Evolutionary conservation across 2,113 vertebrate genomes (phyloP), one percentile per base, ranked within the genome.

Genomic region (Sterrhoptilus dennistouni): DNA sequence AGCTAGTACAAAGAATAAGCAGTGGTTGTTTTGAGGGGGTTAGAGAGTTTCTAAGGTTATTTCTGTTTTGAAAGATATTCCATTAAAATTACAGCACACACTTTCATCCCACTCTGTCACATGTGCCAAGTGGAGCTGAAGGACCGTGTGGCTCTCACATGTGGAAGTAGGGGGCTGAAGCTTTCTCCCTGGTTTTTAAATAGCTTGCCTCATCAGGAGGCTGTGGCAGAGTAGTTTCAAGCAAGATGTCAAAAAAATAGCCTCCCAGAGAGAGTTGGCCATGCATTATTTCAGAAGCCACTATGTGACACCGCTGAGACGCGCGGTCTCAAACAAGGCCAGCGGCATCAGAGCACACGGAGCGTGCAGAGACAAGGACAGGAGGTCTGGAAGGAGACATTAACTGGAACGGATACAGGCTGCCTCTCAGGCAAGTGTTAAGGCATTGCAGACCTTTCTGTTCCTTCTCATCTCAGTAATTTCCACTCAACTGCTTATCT

Each of bases 281-380:
- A 9, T 14, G 70, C 60, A 28, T 81, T 57, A 84, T 74, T 74
- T 63, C 74, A 84, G 84, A 68, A 52, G 59, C 27, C 53, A 31
- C 23, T 0, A 0, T 13, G 23, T 12, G 59, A 60, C 87, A 77
- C 5, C 0, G 0, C 42, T 4, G 45, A 70, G 60, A 56, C 12
- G 19, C 0, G 18, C 2, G n/a, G 74, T 52, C 81, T 82, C 87
- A 36, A 56, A 23, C 31, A 12, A 69, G 42, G 74, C 65, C 85
- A 42, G 85, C 0, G 1, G 74, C 25, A 5, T 20, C 38, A 52
- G 29, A 44, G n/a, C 1, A 2, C 16, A 33, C 1, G 33, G 40
- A 36, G 3, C 8, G 50, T 3, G 6, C 36, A 64, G 8, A 35
- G 63, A n/a, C 0, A 2, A 56, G 40, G 45, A 50, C 50, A 44